Base-by-base conservation (phyloP, 1,140 invertebrate genomes). In the Monochamus saltuarius region DNA sequence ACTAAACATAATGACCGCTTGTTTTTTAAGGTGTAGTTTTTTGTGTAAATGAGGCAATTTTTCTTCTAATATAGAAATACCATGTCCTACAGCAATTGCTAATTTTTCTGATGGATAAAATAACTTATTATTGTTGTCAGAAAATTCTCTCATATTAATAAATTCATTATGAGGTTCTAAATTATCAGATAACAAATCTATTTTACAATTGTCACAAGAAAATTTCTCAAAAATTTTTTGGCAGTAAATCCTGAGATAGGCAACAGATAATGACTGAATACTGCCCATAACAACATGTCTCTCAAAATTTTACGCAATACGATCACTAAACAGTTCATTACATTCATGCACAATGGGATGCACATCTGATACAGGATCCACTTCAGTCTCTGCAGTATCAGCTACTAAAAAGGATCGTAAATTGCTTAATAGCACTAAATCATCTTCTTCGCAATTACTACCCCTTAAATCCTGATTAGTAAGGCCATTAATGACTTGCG, bases 401-500 rank as follows among this genome's bases (percentile, higher is more conserved):
- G 47, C 37, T 49, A 37, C 37, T 52, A 65, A 57, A 57, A 65
- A 65, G n/a, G 4, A 16, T 57, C 39, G 16, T 11, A 61, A 52
- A 52, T 65, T 61, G 13, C 2, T 17, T 10, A 64, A 46, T 19
- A 65, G 14, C 10, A 10, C 13, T 29, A 10, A 13, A 10, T 55
- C 55, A 51, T 50, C 56, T 42, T 50, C 56, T 42, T 65, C 47
- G 37, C 60, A 62, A 50, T 54, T 65, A 7, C 11, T 55, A 2
- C 17, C 14, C 22, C 22, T 29, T 11, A 49, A 36, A 29, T 22
- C 16, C 10, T 61, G 34, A 7, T 43, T 35, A 10, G 47, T 38
- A 13, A 65, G 43, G 22, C 50, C 59, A 49, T 65, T 65, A 29
- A 64, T 8, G 9, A 64, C 46, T 57, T 64, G 58, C 16, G 53